Conservation (phyloP, 2,797 vertebrate genomes). For the Hyperoplus immaculatus region DNA sequence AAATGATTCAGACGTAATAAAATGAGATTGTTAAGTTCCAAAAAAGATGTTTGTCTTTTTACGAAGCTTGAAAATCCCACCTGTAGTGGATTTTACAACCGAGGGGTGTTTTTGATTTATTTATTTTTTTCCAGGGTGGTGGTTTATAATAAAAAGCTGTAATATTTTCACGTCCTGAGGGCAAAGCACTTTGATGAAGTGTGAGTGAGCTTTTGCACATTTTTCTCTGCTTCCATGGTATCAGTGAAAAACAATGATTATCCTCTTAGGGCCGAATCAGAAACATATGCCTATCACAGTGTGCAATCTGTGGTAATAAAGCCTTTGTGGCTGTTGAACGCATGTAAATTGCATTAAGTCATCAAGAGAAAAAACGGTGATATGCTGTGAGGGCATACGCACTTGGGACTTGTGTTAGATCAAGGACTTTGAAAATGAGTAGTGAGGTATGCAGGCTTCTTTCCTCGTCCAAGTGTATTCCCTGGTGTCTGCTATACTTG, state of each 20-base stretch:
- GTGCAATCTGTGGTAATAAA: constrained; percentile 74
- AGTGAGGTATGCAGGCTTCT: constrained; percentile 60
- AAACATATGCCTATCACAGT: constrained; percentile 80
- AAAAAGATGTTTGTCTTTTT: neutral
- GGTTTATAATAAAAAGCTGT: constrained; percentile 65
- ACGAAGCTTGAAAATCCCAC: constrained; percentile 38
- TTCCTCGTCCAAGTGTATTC: constrained; percentile 63
- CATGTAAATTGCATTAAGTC: constrained; percentile 79
- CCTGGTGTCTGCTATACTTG: constrained; percentile 42
- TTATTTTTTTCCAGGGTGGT: constrained; percentile 38
- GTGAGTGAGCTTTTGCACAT: constrained; percentile 75
- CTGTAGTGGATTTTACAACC: constrained; percentile 47
- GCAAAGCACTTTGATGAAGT: constrained; percentile 75
- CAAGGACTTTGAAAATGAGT: constrained; percentile 69
- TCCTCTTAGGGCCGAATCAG: constrained; percentile 72
- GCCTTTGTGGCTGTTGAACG: constrained; percentile 65
- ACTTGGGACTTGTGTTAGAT: constrained; percentile 57
- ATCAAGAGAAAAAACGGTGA: constrained; percentile 64
- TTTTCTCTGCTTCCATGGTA: constrained; percentile 75
- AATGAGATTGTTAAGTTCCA: constrained; percentile 10
- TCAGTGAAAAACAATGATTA: constrained; percentile 80
- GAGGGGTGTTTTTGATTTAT: neutral
- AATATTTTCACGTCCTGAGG: constrained; percentile 71
- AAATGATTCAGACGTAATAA: constrained; percentile 14
- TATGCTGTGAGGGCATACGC: constrained; percentile 52